Evolutionary conservation across 2,888 invertebrate species (phyloP), one percentile per base, ranked within the genome.

Genomic region (Acrocera orbiculus): DNA sequence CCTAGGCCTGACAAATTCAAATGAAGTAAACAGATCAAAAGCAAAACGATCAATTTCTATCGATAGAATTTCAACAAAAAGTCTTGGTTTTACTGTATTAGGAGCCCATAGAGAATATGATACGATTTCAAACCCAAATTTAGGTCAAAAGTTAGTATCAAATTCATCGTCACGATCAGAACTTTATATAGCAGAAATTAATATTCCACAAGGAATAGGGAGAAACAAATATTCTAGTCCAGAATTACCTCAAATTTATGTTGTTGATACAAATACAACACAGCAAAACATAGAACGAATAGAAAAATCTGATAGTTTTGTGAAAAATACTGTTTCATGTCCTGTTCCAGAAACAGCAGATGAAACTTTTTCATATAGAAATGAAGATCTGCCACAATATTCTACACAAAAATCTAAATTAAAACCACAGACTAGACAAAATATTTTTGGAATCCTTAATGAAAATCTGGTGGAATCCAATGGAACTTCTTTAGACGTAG

Each of bases 341-440:
- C 3, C 31, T 1, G 35, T 22, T 5, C 11, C 17, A 20, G 25
- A 34, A 24, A 24, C 19, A 20, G 31, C 28, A 4, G 14, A n/a
- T 9, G 57, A 57, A 37, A 58, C 58, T 4, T 58, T 58, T 34
- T 58, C 60, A 1, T 46, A 59, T 1, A 59, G 58, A 34, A 57
- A 56, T 10, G 60, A 58, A 20, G 58, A 58, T 34, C 53, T 58
- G 53, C 56, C 58, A 44, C 58, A 58, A 37, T 58, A 58, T 30
- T 40, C 47, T 20, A 24, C 46, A 3, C 47, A 46, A 4, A 52
- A 56, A 7, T 36, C 46, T 0, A 50, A 47, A 5, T 24, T 46
- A n/a, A n/a, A n/a, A n/a, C n/a, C n/a, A n/a, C n/a, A n/a, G n/a
- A n/a, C n/a, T n/a, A n/a, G n/a, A n/a, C n/a, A n/a, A n/a, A n/a